Evolutionary conservation across 2,888 invertebrate genomes (phyloP).

Genomic region (Alentia gelatinosa): DNA sequence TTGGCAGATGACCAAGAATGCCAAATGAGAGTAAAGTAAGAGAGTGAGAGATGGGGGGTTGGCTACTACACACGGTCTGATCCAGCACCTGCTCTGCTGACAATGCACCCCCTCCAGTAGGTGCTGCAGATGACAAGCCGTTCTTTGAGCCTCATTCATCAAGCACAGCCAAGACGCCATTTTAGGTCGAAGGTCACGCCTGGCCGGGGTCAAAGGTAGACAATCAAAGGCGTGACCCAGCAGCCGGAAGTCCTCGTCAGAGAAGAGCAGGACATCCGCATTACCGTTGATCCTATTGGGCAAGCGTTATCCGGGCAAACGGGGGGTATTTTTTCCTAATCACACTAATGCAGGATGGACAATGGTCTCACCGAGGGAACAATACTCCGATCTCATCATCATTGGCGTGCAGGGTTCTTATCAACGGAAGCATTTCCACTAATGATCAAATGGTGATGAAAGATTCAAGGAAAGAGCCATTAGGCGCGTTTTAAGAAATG

Average conservation of each 20-base stretch:
- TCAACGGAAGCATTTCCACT: too few species aligned
- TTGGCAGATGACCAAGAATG: too few species aligned
- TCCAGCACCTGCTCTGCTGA: not conserved
- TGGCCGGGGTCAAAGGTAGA: not conserved
- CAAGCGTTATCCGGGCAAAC: too few species aligned
- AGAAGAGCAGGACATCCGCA: not conserved
- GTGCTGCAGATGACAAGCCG: not conserved
- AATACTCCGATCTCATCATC: too few species aligned
- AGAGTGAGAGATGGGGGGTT: not conserved
- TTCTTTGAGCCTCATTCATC: not conserved
- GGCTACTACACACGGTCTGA: not conserved
- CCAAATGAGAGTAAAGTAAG: not conserved
- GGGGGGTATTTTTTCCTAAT: too few species aligned
- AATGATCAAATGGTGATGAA: too few species aligned
- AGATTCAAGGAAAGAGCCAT: too few species aligned
- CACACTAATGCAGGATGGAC: too few species aligned
- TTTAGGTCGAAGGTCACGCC: not conserved
- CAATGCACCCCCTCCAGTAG: not conserved
- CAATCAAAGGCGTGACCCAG: not conserved
- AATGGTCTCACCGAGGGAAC: too few species aligned
- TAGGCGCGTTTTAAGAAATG: too few species aligned
- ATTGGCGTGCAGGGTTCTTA: too few species aligned
- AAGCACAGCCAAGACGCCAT: not conserved
- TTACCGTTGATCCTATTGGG: not conserved
- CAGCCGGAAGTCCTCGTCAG: not conserved